Base-by-base conservation (phyloP, 1,140 invertebrate species). In the Panagrolaimus sp. region DNA sequence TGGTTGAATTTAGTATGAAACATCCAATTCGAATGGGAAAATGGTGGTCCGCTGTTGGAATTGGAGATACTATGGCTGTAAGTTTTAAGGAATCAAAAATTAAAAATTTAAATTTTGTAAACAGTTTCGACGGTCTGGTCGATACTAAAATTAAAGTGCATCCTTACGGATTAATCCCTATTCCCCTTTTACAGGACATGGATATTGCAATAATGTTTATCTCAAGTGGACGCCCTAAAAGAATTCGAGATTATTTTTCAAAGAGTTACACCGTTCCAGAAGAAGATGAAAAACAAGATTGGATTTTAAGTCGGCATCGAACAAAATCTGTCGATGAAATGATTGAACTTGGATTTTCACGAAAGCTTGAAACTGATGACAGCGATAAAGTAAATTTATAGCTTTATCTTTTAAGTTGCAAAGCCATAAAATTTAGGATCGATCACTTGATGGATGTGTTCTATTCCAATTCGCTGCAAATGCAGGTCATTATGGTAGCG, bases 1-100 rank as follows among this genome's bases (percentile, higher is more conserved):
- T 27, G 16, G 69, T 80, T 11, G 57, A 82, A 44, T 79, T 79
- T 69, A 23, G 61, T 27, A 65, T 79, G 77, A 67, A 69, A 53
- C 69, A 73, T n/a, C 53, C 66, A n/a, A 42, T 46, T 25, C 80
- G 78, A 63, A 53, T 51, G 46, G 79, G 79, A 13, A 69, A 72
- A 38, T 79, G 79, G 79, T 79, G 79, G 80, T 78, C 74, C n/a
- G 74, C 79, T 9, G 63, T 79, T 25, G 77, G 77, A 27, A 76
- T 81, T 64, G 77, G 77, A 16, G 78, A 80, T 38, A 72, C 46
- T 46, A 78, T 78, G 77, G 43, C 45, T 38, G 76, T 80, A 61
- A 63, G 68, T 57, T 57, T 4, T 20, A 8, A 11, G 11, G 23
- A 13, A 16, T 9, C 65, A n/a, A 8, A 8, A 38, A 11, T 31